Base-by-base conservation (phyloP, 1,140 invertebrate genomes). In the Globodera ellingtonae region DNA sequence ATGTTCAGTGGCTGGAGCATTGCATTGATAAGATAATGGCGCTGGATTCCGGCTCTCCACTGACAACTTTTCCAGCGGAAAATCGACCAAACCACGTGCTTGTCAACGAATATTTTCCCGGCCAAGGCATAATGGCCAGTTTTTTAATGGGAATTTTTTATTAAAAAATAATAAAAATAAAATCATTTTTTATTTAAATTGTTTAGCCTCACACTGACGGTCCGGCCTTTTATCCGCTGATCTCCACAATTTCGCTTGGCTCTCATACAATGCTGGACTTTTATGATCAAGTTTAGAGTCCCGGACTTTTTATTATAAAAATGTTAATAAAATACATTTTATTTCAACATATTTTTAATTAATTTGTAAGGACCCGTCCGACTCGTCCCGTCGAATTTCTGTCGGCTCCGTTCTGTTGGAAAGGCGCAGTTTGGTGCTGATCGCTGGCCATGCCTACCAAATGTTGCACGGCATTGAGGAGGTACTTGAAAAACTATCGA, bases 61-160 rank as follows among this genome's bases (percentile, higher is more conserved):
- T 35, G 24, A 70, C 67, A 24, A 79, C 65, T 9, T 97, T 97
- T 91, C 92, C 92, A 59, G 91, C 91, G 4, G 72, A 79, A n/a
- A 93, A 93, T 85, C 81, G 84, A 52, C 94, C 95, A 18, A 99
- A 98, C 90, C 96, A 98, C 92, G 93, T 98, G 6, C 90, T 99
- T 46, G 93, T 98, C 0, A 99, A 99, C 91, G 97, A 98, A 90
- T 98, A 98, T 92, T 90, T 93, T 83, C 91, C 95, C 35, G 94
- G 94, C 0, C 95, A 98, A 91, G 96, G 95, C 47, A 97, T 97
- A 73, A 93, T 96, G 93, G 92, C 93, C 91, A 89, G 69, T 81
- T 48, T 35, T 35, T 35, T 1, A 35, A 35, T 35, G 35, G 35
- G 35, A 35, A 35, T 35, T 35, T 35, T 35, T 35, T 59, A 35